Percentiles rank a stretch among this genome's conserved stretches.
Conservation (phyloP, 23 tunicate species). For the Halocynthia aurantium region DNA sequence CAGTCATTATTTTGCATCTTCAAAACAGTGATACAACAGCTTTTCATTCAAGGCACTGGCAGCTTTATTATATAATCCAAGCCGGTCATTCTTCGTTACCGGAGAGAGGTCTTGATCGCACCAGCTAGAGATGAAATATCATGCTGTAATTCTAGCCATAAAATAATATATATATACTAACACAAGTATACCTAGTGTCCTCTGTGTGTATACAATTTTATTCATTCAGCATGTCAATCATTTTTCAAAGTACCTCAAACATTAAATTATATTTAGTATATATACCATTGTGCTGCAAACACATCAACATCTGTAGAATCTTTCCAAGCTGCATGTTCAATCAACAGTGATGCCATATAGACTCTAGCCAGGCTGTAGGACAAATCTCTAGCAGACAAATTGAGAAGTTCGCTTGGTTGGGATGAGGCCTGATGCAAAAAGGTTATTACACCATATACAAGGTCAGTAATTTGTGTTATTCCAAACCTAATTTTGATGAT, state of each 20-base stretch:
- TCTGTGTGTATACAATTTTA: too few species aligned
- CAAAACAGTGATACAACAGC: too few species aligned
- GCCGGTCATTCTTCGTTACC: not conserved
- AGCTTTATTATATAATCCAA: too few species aligned
- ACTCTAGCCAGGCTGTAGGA: slow-evolving; percentile 70
- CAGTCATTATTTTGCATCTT: too few species aligned
- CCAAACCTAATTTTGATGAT: not conserved
- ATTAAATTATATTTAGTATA: not conserved
- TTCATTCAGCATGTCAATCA: too few species aligned
- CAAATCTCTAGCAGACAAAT: slow-evolving; percentile 72
- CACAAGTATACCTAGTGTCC: too few species aligned
- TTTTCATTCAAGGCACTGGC: too few species aligned
- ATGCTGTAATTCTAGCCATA: not conserved
- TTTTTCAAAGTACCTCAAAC: too few species aligned
- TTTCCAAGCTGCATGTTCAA: slow-evolving; percentile 88
- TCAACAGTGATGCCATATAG: slow-evolving; percentile 47
- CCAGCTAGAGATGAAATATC: slow-evolving; percentile 2
- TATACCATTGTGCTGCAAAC: slow-evolving; percentile 71
- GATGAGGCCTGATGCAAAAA: too few species aligned
- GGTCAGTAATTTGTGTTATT: too few species aligned
- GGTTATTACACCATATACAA: too few species aligned
- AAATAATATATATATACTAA: not conserved
- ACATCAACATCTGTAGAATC: slow-evolving; percentile 50
- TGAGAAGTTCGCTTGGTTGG: too few species aligned
- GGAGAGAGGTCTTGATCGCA: slow-evolving; percentile 7